Conservation (phyloP, 2,797 vertebrate genomes). For the Garrulus glandarius region DNA sequence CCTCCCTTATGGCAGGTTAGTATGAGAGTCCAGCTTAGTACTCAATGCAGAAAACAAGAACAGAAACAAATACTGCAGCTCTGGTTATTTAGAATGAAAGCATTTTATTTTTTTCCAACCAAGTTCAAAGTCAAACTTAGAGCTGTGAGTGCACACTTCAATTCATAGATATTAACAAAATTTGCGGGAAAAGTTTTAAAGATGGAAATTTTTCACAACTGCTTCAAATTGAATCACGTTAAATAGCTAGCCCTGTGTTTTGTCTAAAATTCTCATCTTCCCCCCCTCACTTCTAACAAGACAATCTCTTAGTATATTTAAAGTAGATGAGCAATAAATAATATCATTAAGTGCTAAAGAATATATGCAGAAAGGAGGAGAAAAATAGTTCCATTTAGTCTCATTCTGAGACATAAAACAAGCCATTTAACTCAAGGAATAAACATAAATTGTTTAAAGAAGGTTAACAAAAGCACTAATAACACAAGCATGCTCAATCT, state of each 20-base stretch:
- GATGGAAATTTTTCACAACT: background rate
- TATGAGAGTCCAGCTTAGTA: background rate
- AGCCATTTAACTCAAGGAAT: background rate
- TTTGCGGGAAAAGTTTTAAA: background rate
- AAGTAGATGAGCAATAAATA: background rate
- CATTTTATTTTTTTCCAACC: background rate
- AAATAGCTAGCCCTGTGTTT: background rate
- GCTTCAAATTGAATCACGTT: background rate
- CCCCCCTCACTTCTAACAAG: background rate
- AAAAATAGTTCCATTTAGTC: background rate
- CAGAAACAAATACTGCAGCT: background rate
- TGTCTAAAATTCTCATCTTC: background rate
- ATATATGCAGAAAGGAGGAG: background rate
- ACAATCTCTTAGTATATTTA: background rate
- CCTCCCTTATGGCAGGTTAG: background rate
- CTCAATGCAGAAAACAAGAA: background rate
- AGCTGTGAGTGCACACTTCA: background rate
- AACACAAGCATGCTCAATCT: background rate
- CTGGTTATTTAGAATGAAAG: background rate
- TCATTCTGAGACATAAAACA: background rate
- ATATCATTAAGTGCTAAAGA: background rate
- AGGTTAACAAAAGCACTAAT: background rate
- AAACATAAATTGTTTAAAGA: background rate
- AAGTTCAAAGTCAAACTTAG: background rate
- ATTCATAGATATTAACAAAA: background rate